A percentile compares a stretch with the other conserved stretches of the same genome.
phyloP scores from a whole-genome alignment of 2,888 invertebrate species.

The Sarcophaga carnaria region DNA sequence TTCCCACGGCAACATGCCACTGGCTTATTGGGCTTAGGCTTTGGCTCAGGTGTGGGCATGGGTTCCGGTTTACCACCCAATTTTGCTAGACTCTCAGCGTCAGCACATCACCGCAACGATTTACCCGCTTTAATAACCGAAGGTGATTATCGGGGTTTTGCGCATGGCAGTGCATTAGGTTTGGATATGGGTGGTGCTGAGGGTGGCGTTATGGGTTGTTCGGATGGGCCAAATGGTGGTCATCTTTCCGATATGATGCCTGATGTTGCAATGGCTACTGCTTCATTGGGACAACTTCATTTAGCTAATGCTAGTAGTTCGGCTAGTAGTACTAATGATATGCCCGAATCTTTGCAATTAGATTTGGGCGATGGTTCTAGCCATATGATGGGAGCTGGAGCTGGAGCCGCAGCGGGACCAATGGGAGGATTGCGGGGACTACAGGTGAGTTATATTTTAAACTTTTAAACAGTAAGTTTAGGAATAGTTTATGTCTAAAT shows the following conservation, averaged over 20 bases:
- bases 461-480: constrained; percentile 1
- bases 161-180: constrained; percentile 75
- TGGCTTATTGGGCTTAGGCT: constrained; percentile 73
- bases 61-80: constrained; percentile 75
- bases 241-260: constrained; percentile 93
- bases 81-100: constrained; percentile 78
- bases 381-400: constrained; percentile 82
- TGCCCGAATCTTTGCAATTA: constrained; percentile 86
- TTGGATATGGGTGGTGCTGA: constrained; percentile 74
- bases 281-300: constrained; percentile 87
- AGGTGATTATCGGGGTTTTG: constrained; percentile 83
- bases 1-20: constrained; percentile 83
- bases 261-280: constrained; percentile 96
- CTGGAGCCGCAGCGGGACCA: constrained; percentile 76
- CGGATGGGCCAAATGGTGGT: constrained; percentile 85
- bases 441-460: constrained; percentile 74
- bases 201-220: constrained; percentile 83
- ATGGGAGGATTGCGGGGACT: constrained; percentile 79
- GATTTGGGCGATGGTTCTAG: constrained; percentile 91
- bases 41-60: constrained; percentile 71
- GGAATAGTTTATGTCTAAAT: too few species aligned
- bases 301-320: constrained; percentile 77
- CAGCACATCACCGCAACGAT: constrained; percentile 83
- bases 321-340: constrained; percentile 75
- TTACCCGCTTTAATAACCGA: constrained; percentile 86